Base-by-base conservation (phyloP, 2,888 invertebrate genomes). In the Crocallis elinguaria region DNA sequence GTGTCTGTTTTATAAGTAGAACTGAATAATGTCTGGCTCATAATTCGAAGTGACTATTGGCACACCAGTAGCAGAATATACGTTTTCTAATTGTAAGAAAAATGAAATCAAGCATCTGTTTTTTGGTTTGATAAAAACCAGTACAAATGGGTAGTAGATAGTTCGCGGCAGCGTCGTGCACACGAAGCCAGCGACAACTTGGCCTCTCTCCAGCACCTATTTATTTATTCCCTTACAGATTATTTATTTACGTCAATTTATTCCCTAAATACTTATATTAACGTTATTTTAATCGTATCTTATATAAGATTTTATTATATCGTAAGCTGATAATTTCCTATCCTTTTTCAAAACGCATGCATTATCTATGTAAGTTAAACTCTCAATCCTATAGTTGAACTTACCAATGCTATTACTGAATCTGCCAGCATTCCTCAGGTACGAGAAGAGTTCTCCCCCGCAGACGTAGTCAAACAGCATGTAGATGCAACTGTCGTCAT, bases 391-490 rank as follows among this genome's bases (percentile, higher is more conserved):
- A n/a, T n/a, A n/a, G 13, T 7, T 32, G 9, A 14, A 46, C 82
- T 86, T 83, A 94, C 94, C 95, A 60, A 96, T 95, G 72, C 95
- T 94, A 71, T 96, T 95, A 69, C 95, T 94, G 90, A 99, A 99
- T 75, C 96, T 93, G 59, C 98, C 98, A 25, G 97, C 96, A 79
- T 97, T 97, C 67, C 99, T 93, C 62, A 99, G 92, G 84, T 99
- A 99, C 6, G 98, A 97, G 88, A 99, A 99, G 17, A 99, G 93
- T 86, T 99, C 99, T 7, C 99, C 99, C 8, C 99, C 98, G 66
- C 97, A 97, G 1, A 98, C 97, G 86, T 98, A 99, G 84, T 99
- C 99, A 82, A 99, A 96, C 54, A 99, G 93, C 98, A 99, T 98
- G 91, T 98, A 99, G 60, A 99, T 94, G 81, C 97, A 97, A 46